These are phyloP conservation scores for Drosophila funebris DNA, from an alignment of 1,140 invertebrate species.

Conservation along the genomic window DNA sequence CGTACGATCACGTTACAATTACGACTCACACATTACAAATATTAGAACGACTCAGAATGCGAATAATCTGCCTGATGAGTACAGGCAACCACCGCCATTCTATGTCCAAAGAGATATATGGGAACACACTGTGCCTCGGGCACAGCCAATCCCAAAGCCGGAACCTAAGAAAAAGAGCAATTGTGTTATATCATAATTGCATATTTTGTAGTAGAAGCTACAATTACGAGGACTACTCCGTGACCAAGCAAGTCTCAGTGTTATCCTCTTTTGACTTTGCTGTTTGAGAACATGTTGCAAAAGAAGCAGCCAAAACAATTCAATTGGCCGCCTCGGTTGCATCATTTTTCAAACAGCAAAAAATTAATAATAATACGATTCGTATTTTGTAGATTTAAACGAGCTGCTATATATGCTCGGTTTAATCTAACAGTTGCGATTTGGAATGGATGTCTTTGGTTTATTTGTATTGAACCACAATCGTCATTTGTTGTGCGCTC, in stretches of 20 bases:
- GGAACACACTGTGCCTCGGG: neutral
- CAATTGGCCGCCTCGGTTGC: neutral
- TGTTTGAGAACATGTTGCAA: slow-evolving; percentile 15
- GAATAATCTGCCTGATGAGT: slow-evolving; percentile 8
- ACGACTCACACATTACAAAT: neutral
- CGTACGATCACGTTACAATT: neutral
- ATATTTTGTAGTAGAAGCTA: slow-evolving; percentile 2
- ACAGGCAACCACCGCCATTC: slow-evolving; percentile 13
- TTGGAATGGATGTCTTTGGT: neutral
- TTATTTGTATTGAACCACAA: slow-evolving; percentile 5
- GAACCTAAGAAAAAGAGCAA: slow-evolving; percentile 28
- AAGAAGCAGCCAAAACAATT: neutral
- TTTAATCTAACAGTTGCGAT: neutral
- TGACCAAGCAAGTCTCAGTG: neutral
- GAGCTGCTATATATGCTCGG: neutral
- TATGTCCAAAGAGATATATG: neutral
- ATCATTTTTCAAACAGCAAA: slow-evolving; percentile 8
- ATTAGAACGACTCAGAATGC: neutral
- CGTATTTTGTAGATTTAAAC: neutral
- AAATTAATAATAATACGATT: slow-evolving; percentile 6
- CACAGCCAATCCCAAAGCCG: neutral
- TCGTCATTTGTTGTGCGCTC: neutral
- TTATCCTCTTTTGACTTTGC: slow-evolving; percentile 30
- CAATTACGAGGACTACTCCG: slow-evolving; percentile 22
- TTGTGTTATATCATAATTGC: slow-evolving; percentile 59